phyloP scores from a whole-genome alignment of 2,113 vertebrate species.

The Myrmecophaga tridactyla region DNA sequence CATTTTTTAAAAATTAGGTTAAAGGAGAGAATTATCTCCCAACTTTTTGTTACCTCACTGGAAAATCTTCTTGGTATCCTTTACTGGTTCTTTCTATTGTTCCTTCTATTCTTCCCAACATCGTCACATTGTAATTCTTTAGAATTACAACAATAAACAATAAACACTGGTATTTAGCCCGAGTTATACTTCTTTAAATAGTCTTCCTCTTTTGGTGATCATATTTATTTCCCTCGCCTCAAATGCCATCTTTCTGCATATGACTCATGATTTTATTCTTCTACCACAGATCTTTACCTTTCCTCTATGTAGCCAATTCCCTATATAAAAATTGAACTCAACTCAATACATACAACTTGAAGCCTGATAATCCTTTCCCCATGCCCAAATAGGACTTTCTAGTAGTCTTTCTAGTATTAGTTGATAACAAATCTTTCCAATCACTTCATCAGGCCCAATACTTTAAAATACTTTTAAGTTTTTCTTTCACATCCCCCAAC shows the following conservation, averaged over 20 bases:
- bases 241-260: neutral
- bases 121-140: neutral
- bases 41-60: neutral
- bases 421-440: neutral
- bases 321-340: neutral
- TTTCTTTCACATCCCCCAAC: neutral
- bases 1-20: neutral
- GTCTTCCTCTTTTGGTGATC: neutral
- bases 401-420: neutral
- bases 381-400: rapidly evolving
- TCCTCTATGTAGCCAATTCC: neutral
- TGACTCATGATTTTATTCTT: neutral
- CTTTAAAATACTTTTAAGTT: neutral
- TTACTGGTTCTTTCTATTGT: neutral
- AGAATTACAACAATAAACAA: too few species aligned
- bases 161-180: too few species aligned
- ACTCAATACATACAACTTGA: neutral
- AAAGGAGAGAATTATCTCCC: neutral
- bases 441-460: neutral
- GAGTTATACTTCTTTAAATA: neutral
- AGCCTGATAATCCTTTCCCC: neutral
- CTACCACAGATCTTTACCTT: neutral
- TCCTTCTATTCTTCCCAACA: neutral
- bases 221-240: neutral
- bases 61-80: neutral